Evolutionary conservation across 2,888 invertebrate species (phyloP), one percentile per base, ranked within the genome.

Genomic region (Coleophora deauratella): DNA sequence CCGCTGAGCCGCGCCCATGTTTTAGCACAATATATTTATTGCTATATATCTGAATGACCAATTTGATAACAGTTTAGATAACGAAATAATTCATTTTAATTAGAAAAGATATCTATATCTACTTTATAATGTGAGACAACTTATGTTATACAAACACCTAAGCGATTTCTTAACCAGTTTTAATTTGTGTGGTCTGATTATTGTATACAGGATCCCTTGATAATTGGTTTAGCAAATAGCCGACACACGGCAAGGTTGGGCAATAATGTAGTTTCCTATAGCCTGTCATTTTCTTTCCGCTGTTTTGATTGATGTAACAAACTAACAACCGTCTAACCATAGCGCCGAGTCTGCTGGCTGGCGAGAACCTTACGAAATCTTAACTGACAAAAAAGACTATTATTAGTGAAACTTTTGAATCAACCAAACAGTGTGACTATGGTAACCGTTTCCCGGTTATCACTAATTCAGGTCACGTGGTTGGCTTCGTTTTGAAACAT

Each of bases 401-500:
- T n/a, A 40, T 35, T n/a, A 40, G 46, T 45, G 42, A 46, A 51
- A 48, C 49, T 49, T 45, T 47, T 46, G 50, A 53, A 48, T 50
- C 51, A 58, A 61, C 53, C 56, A 64, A 65, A 55, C 53, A 42
- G 33, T 43, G 58, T 57, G 51, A 39, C 61, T 59, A 60, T 59
- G 60, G 59, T 45, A 58, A 63, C 63, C 51, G 54, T 50, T 54
- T 46, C 48, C 45, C 47, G 53, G 53, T 52, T 59, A 56, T 62
- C 57, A 50, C 52, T 53, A 50, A 68, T 60, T 50, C 55, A 58
- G 68, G 68, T 63, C 66, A 64, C 40, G 51, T 50, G 51, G 47
- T 52, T 41, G 27, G 7, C 27, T 35, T 33, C 31, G 21, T 47
- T 50, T 51, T 47, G 45, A 47, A 43, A 40, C 45, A 51, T 49